These are phyloP conservation scores for Artibeus jamaicensis DNA, from an alignment of 2,797 vertebrate species.

Conservation along the genomic window DNA sequence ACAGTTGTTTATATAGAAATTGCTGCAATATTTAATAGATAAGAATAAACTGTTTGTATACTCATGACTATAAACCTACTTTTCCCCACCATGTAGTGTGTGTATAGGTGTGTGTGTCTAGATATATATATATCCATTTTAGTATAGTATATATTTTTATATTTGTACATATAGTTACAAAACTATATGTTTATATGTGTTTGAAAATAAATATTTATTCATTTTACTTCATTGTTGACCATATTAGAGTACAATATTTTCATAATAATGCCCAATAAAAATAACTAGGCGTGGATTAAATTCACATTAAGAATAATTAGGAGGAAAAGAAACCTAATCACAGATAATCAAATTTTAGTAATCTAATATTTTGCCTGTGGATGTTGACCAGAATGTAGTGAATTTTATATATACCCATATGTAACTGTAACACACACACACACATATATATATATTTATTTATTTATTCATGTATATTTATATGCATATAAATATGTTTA, in stretches of 20 bases:
- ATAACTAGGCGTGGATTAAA: conserved; percentile 77
- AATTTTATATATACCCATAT: background rate
- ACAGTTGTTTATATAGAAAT: background rate
- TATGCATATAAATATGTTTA: conserved; percentile 30
- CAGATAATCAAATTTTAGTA: conserved; percentile 54
- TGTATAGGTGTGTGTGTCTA: background rate
- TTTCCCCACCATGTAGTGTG: background rate
- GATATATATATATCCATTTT: background rate
- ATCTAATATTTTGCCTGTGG: background rate
- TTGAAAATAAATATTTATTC: background rate
- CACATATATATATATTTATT: no score
- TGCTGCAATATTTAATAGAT: background rate
- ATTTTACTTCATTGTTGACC: conserved; percentile 40
- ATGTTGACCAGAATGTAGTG: conserved; percentile 50
- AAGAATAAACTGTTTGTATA: background rate
- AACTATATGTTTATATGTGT: background rate
- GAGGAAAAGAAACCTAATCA: conserved; percentile 49
- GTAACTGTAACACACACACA: no score
- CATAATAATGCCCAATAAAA: conserved; percentile 68
- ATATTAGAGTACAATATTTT: conserved; percentile 26
- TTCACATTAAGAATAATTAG: conserved; percentile 74
- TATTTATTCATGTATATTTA: conserved; percentile 38
- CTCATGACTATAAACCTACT: background rate
- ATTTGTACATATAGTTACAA: background rate
- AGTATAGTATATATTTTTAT: background rate